Evolutionary conservation across 2,797 vertebrate genomes (phyloP).

Genomic region (Echeneis naucrates): DNA sequence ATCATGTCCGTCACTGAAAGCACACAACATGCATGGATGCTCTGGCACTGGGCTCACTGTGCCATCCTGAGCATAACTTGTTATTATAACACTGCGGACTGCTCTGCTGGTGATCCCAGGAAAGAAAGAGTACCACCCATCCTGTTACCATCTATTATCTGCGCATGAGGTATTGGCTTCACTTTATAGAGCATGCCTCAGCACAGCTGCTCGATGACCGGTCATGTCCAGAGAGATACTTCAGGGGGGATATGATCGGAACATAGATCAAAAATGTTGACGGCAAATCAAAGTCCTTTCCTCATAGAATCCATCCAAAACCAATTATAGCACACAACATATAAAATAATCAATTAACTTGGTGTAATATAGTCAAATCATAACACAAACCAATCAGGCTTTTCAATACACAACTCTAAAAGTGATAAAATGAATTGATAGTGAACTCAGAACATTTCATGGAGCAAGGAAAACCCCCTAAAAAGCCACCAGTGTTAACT

Average conservation of each 20-base stretch:
- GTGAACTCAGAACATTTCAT: neutral
- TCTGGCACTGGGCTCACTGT: neutral
- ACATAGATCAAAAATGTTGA: too few relatives aligned
- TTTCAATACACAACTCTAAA: neutral
- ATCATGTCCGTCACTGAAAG: too few relatives aligned
- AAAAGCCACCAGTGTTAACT: slow-evolving; percentile 30
- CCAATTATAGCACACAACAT: neutral
- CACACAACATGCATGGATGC: too few relatives aligned
- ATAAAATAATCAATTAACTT: neutral
- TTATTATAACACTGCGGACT: neutral
- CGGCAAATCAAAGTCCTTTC: neutral
- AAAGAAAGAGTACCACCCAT: neutral
- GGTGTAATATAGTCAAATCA: neutral
- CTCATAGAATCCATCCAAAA: neutral
- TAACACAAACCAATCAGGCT: neutral
- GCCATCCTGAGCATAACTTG: neutral
- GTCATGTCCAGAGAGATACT: neutral
- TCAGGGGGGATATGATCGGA: neutral
- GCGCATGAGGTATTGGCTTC: neutral
- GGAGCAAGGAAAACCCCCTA: slow-evolving; percentile 12
- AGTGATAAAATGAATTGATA: neutral
- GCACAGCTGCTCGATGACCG: neutral
- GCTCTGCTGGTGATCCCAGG: neutral
- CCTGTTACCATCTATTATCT: neutral
- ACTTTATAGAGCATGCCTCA: neutral